Evolutionary conservation across 1,140 invertebrate genomes (phyloP).

Genomic region (Mycetomoellerius zeteki): DNA sequence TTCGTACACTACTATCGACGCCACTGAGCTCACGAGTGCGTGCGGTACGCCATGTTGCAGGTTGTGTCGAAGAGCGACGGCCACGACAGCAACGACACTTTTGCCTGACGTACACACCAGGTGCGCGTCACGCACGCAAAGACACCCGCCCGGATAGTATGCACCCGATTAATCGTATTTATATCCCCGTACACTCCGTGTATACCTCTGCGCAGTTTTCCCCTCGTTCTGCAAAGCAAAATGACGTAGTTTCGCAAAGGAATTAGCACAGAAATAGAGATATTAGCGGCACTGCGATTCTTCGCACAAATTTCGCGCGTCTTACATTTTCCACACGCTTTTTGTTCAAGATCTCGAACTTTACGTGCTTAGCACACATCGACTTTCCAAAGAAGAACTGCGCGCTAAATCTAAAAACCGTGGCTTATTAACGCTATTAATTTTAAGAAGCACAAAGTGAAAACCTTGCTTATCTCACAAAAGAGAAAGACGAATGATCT

Average conservation of each 20-base stretch:
- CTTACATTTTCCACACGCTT: neutral
- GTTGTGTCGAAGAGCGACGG: conserved; percentile 17
- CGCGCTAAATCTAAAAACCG: neutral
- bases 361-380: neutral
- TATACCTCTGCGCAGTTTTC: conserved; percentile 37
- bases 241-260: conserved; percentile 29
- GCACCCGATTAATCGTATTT: conserved; percentile 78
- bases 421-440: conserved; percentile 22
- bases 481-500: neutral
- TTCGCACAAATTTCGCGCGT: neutral
- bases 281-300: conserved; percentile 4
- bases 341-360: no score
- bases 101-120: conserved; percentile 76
- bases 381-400: neutral
- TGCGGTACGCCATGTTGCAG: conserved; percentile 55
- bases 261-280: conserved; percentile 56
- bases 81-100: conserved; percentile 23
- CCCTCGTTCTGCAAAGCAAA: conserved; percentile 50
- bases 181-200: conserved; percentile 67
- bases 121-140: conserved; percentile 78
- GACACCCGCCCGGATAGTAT: conserved; percentile 52
- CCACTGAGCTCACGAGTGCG: conserved; percentile 55
- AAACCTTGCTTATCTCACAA: neutral
- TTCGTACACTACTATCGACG: neutral
- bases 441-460: neutral